These are phyloP conservation scores for Agrotis puta DNA, from an alignment of 2,888 invertebrate genomes.

Conservation along the genomic window DNA sequence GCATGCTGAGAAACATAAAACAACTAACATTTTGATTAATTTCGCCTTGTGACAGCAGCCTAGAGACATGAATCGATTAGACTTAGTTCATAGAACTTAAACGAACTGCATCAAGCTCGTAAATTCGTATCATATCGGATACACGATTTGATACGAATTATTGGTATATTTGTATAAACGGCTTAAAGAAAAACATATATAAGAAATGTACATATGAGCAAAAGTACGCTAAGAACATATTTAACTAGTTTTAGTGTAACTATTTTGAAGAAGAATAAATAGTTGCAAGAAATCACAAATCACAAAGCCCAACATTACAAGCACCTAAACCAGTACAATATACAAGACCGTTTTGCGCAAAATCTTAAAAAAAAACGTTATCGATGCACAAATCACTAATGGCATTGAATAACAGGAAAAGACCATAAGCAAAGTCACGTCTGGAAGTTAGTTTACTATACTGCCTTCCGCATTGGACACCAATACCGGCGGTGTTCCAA, in stretches of 20 bases:
- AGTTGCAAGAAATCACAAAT: constrained; percentile 9
- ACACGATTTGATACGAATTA: too few species aligned
- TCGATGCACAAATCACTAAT: constrained; percentile 9
- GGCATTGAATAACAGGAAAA: constrained; percentile 14
- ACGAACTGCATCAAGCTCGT: constrained; percentile 9
- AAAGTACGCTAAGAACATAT: background rate
- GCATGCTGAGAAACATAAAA: constrained; percentile 26
- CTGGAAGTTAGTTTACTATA: constrained; percentile 23
- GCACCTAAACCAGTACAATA: background rate
- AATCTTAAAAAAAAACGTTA: constrained; percentile 1
- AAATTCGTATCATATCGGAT: constrained; percentile 14
- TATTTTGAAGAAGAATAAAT: background rate
- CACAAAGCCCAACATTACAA: constrained; percentile 2
- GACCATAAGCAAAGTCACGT: constrained; percentile 7
- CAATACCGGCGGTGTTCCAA: constrained; percentile 41
- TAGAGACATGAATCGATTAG: constrained; percentile 36
- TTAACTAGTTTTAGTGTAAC: too few species aligned
- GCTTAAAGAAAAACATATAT: constrained; percentile 2
- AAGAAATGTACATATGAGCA: background rate
- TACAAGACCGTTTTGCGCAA: background rate
- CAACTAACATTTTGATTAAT: constrained; percentile 6
- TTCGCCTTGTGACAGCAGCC: constrained; percentile 28
- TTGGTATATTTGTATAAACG: background rate
- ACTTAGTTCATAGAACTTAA: constrained; percentile 5
- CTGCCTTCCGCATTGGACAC: constrained; percentile 45